Evolutionary conservation across 37 sponge, comb jelly and placozoan genomes (phyloP), one percentile per base, ranked within the genome.

Genomic region (Chondrosia reniformis): DNA sequence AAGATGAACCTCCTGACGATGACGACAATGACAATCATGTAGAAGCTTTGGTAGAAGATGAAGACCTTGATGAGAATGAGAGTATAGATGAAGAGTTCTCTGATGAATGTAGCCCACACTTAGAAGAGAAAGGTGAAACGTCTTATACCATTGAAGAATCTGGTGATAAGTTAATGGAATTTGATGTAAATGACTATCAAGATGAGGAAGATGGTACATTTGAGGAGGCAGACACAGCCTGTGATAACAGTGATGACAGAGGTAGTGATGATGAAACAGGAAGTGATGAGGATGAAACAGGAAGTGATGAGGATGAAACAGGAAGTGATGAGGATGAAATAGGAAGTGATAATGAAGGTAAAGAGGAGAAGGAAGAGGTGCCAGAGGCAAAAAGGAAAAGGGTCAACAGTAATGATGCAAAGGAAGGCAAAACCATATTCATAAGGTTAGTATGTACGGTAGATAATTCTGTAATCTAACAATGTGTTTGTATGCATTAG

Each of bases 391-490:
- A 40, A 44, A 34, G 25, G 40, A 36, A 69, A 40, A 25, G 10
- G 1, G 10, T 1, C 3, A 41, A 69, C 2, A 38, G 72, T 69
- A 69, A 84, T 45, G 92, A 91, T 81, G 88, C 87, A 0, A 17
- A 67, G 6, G 89, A 91, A 81, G 92, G 92, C 45, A 91, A 72
- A 41, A 91, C 92, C 12, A 15, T 91, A 5, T 91, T 91, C 49
- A 52, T 91, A 13, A 81, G 92, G 92, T 91, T 39, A 74, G 55
- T 42, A 1, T 39, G 33, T 59, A 13, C 28, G 52, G 15, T n/a
- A n/a, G n/a, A n/a, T n/a, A n/a, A n/a, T n/a, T n/a, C n/a, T n/a
- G n/a, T n/a, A n/a, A n/a, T n/a, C n/a, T n/a, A n/a, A n/a, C n/a
- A n/a, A n/a, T n/a, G n/a, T n/a, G n/a, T n/a, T n/a, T n/a, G n/a